A percentile compares a stretch with the other conserved stretches of the same genome.
phyloP scores from a whole-genome alignment of 1,140 invertebrate genomes.

The Acyrthosiphon pisum region DNA sequence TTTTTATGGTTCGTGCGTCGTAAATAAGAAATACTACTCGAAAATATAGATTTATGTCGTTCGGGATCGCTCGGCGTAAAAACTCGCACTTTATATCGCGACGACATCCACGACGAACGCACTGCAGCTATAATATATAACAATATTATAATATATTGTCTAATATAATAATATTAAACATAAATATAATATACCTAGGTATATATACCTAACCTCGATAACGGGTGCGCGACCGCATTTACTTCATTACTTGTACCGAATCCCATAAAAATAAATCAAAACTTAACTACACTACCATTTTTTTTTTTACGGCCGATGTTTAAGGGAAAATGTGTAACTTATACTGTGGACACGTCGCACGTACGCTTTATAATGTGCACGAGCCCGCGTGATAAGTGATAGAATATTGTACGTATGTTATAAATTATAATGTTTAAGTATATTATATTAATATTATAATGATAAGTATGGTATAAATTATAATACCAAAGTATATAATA shows the following conservation, averaged over 20 bases:
- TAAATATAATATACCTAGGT: neutral
- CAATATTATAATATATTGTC: too few species aligned
- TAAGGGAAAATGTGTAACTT: neutral
- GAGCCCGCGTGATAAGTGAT: neutral
- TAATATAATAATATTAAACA: too few species aligned
- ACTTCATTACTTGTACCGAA: slow-evolving; percentile 5
- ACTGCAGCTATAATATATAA: too few species aligned
- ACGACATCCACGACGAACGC: too few species aligned
- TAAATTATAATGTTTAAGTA: neutral
- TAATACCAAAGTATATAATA: too few species aligned
- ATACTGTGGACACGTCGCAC: neutral
- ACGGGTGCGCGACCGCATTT: neutral
- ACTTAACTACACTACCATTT: neutral
- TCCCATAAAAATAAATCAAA: slow-evolving; percentile 45
- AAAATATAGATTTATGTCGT: slow-evolving; percentile 15
- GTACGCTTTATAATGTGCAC: neutral
- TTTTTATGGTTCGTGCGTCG: neutral
- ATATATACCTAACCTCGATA: neutral
- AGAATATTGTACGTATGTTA: neutral
- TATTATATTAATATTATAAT: neutral
- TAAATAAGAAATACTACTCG: slow-evolving; percentile 17
- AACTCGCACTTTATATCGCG: neutral
- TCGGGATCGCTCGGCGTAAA: neutral
- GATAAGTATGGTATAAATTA: too few species aligned
- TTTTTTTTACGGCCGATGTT: slow-evolving; percentile 11